Evolutionary conservation across 2,797 vertebrate genomes (phyloP), one percentile per base, ranked within the genome.

Genomic region (Pangasius djambal): DNA sequence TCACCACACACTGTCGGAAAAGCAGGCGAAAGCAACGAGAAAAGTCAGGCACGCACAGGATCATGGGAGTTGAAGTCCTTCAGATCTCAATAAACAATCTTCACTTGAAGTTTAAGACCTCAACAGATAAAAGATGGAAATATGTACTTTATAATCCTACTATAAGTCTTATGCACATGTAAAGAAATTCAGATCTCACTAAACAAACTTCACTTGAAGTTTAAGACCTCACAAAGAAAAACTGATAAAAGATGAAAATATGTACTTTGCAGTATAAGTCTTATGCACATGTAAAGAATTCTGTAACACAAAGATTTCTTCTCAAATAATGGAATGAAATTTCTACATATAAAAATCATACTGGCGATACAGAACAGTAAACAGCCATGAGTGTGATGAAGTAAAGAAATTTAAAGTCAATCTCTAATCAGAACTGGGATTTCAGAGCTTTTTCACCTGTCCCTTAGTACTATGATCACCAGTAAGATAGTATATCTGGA

Each of bases 51-150:
- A 48, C 91, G 92, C 90, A 55, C 65, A 74, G 95, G 52, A 89
- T 86, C 89, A 86, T 95, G 95, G 96, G 93, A 90, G 70, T 81
- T 96, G 94, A 94, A 95, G 96, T 96, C 57, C 55, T 85, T 74
- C 37, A 25, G 0, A 2, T 5, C 9, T 61, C 31, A 34, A 0
- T 59, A 57, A 22, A 20, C 2, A 37, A 85, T 57, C 16, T 20
- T n/a, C 12, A n/a, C 74, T 16, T 15, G 2, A 25, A 15, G 20
- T n/a, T 15, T 1, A 13, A 50, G 20, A 44, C 37, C 18, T 44
- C 20, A 12, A n/a, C 22, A 50, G 44, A 28, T 2, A 28, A 50
- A 16, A 50, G 25, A 52, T 6, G 0, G 20, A 52, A 18, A 2
- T 15, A 50, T 25, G 20, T 16, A 40, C 63, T 63, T 79, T 63